Conservation (phyloP, 2,888 invertebrate species). For the Cyrtodaria siliqua region DNA sequence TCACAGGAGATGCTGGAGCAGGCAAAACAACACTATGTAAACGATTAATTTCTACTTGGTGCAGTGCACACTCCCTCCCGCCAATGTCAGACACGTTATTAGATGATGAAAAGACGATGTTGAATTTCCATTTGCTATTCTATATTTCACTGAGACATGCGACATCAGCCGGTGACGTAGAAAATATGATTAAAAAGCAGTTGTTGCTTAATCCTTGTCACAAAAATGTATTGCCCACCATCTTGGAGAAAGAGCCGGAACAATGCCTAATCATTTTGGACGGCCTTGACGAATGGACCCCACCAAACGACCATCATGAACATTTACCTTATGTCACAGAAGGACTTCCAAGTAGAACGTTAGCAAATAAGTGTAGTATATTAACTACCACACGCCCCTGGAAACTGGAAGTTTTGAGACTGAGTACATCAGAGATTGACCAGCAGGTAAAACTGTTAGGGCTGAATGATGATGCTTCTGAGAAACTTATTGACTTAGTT, state of each 20-base stretch:
- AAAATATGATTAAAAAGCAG: too few relatives aligned
- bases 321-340: too few relatives aligned
- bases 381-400: background rate
- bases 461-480: background rate
- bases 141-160: too few relatives aligned
- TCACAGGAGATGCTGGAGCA: conserved; percentile 10
- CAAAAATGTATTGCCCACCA: background rate
- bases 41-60: conserved; percentile 11
- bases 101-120: too few relatives aligned
- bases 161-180: too few relatives aligned
- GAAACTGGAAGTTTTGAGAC: conserved; percentile 8
- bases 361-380: too few relatives aligned
- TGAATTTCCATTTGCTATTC: too few relatives aligned
- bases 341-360: background rate
- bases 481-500: background rate
- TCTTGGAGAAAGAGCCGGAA: background rate
- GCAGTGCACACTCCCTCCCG: background rate
- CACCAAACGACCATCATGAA: too few relatives aligned
- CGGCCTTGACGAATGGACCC: too few relatives aligned
- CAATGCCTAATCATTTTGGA: conserved; percentile 4
- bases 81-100: too few relatives aligned
- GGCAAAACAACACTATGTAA: conserved; percentile 22
- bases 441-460: background rate
- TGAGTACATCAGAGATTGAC: background rate
- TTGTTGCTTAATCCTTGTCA: too few relatives aligned